A percentile compares a stretch with the other conserved stretches of the same genome.
These are phyloP conservation scores for Caenorhabditis briggsae DNA, from an alignment of 1,140 invertebrate species.

Conservation along the genomic window DNA sequence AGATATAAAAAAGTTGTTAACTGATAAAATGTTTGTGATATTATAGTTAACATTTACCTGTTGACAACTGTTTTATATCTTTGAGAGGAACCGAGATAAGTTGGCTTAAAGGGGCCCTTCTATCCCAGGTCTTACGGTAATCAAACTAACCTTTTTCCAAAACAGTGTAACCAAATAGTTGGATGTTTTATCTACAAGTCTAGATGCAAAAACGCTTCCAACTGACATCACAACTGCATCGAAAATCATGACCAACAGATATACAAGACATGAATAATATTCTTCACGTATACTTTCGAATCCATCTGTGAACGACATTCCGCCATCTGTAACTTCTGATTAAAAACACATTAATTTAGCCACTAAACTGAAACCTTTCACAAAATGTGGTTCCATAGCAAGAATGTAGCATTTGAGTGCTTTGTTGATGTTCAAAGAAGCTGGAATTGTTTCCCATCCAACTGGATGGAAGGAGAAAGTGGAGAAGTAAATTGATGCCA, in stretches of 20 bases:
- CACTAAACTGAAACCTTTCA: not conserved
- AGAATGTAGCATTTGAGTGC: not conserved
- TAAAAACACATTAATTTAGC: too few species aligned
- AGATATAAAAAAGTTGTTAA: too few species aligned
- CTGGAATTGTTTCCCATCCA: slow-evolving; percentile 5
- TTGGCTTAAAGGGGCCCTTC: too few species aligned
- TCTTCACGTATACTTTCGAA: not conserved
- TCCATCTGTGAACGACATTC: slow-evolving; percentile 12
- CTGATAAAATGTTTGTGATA: too few species aligned
- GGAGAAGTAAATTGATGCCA: too few species aligned
- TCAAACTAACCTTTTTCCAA: not conserved
- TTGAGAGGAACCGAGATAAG: too few species aligned
- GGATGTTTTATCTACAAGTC: not conserved
- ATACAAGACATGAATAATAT: not conserved
- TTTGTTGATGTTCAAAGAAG: not conserved
- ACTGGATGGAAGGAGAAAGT: not conserved
- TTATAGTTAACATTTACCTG: too few species aligned
- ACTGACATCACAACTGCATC: not conserved
- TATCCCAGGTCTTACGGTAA: too few species aligned
- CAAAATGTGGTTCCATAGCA: not conserved
- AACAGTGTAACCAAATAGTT: not conserved
- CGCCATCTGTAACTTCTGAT: not conserved
- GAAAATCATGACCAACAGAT: not conserved
- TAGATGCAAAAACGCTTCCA: slow-evolving; percentile 6
- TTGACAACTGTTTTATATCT: too few species aligned